Base-by-base conservation (phyloP, 2,113 vertebrate genomes). In the Martes martes region DNA sequence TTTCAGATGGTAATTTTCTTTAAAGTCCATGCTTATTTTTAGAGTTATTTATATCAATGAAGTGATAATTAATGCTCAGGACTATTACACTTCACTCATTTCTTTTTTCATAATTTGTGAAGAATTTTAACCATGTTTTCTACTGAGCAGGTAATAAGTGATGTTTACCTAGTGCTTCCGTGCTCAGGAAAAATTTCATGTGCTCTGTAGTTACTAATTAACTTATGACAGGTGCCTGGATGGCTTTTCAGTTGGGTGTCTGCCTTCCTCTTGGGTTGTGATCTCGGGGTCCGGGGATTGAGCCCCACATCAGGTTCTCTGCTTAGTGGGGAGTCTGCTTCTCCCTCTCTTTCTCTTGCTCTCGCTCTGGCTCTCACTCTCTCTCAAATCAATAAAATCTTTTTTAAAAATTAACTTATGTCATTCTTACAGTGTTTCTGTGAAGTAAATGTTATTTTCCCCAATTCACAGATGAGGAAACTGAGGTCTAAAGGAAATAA, bases 1-100 rank as follows among this genome's bases (percentile, higher is more conserved):
- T 78, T 9, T 92, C 52, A 67, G 33, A n/a, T 26, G 31, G 7
- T 82, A 76, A 52, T 92, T 89, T 93, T 65, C 33, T 65, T 91
- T 67, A n/a, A 94, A 90, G 15, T 71, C 14, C 28, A 6, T 84
- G 14, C 57, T 65, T 95, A 67, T 86, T 97, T 91, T 78, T 45
- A 96, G 36, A 83, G 45, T 82, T 73, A 88, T 50, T 94, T 92
- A 55, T 87, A 55, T 79, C 61, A 92, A 6, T 89, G 31, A 95
- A 95, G 78, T 89, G 81, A 33, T 79, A 79, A 14, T 50, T 97
- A 93, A 92, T 91, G 19, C 47, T 93, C 19, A 78, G 13, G 26
- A n/a, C 11, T 63, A 76, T 80, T 71, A 55, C 7, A 73, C 15
- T 91, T 39, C n/a, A 78, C 6, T 95, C 47, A 94, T 80, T 84